Conservation (phyloP, 2,113 vertebrate genomes). For the Podarcis muralis region DNA sequence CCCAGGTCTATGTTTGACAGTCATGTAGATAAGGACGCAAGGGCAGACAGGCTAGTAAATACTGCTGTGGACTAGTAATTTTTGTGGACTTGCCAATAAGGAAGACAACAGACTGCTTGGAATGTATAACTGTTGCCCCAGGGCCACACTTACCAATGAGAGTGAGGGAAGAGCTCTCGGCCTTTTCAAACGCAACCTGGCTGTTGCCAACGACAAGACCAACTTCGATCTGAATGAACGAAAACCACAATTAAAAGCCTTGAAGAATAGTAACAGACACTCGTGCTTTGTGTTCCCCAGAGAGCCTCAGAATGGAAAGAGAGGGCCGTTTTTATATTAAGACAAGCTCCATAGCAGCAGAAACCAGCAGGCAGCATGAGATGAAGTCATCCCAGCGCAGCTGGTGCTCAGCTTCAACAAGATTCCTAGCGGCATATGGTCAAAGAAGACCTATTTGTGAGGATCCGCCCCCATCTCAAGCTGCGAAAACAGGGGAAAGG, state of each 20-base stretch:
- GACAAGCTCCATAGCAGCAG: background rate
- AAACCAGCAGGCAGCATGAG: background rate
- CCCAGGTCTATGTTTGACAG: background rate
- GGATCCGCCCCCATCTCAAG: background rate
- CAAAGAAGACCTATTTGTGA: background rate
- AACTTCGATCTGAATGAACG: conserved; percentile 82
- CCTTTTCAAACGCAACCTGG: conserved; percentile 96
- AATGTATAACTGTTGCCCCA: background rate
- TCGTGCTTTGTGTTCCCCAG: background rate
- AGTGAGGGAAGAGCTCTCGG: conserved; percentile 89
- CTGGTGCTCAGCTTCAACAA: background rate
- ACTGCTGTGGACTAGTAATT: background rate
- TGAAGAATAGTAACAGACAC: background rate
- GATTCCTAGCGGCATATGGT: background rate
- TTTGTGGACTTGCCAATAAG: background rate
- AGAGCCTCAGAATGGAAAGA: background rate
- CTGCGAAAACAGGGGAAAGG: background rate
- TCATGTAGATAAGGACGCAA: background rate
- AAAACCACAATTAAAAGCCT: conserved; percentile 25
- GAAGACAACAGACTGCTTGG: background rate
- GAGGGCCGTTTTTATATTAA: background rate
- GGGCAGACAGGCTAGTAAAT: background rate
- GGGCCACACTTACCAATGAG: conserved; percentile 86
- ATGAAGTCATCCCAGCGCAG: background rate
- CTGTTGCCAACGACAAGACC: conserved; percentile 92